Base-by-base conservation (phyloP, 2,888 invertebrate genomes). In the Bombyx huttoni region DNA sequence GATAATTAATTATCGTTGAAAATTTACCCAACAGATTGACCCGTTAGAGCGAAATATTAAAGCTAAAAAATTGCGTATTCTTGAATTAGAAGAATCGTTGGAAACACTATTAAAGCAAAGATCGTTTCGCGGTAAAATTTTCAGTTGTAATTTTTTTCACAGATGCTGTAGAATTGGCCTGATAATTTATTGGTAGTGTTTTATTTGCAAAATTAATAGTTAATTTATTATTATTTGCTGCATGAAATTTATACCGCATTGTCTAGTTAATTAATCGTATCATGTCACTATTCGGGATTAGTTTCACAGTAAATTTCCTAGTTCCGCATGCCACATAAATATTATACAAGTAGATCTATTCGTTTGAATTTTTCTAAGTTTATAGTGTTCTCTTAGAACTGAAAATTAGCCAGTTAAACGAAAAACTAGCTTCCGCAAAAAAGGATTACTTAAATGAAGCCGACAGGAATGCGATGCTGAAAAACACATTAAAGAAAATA, bases 21-120 rank as follows among this genome's bases (percentile, higher is more conserved):
- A 52, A 49, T 61, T 65, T 64, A 56, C 54, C 53, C 59, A 60
- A 64, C 91, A 92, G 84, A 95, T 98, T 67, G 95, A 96, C 69
- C 97, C 97, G 0, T 91, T 94, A 61, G 96, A 97, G 69, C 91
- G 92, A 58, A 94, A 94, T 67, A 96, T 97, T 62, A 92, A 93
- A 73, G 93, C 94, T 62, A 93, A 95, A 83, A 94, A 94, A 64
- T 90, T 93, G 56, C 94, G 96, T 72, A 95, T 95, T 51, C 89
- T 90, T 49, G 93, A 94, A 78, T 93, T 97, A 94, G 96, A 97
- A 74, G 91, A 91, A 48, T 96, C 96, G 63, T 78, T 96, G 68
- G 93, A 94, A 70, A 91, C 91, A 63, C 90, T 96, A 56, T 92
- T 95, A 73, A 94, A 94, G 73, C 91, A 91, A 65, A 95, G 94